These are phyloP conservation scores for Podarcis siculus DNA, from an alignment of 2,797 vertebrate genomes.

Conservation along the genomic window DNA sequence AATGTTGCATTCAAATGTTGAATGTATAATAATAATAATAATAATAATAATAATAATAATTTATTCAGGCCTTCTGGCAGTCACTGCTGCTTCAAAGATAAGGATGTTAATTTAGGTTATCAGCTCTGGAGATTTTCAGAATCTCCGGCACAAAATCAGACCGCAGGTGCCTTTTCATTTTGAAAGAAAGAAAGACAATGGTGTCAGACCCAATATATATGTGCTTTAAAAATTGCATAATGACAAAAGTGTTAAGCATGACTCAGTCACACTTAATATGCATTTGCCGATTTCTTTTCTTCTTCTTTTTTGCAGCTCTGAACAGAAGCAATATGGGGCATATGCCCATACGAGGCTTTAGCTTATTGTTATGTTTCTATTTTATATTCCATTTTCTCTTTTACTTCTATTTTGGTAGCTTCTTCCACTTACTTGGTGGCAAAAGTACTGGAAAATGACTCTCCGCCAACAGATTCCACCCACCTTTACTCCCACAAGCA, in stretches of 20 bases:
- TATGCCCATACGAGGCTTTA: not conserved
- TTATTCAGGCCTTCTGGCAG: no score
- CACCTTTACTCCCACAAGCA: conserved; percentile 30
- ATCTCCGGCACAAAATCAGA: not conserved
- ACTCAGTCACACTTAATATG: not conserved
- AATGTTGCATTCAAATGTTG: not conserved
- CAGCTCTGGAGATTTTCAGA: not conserved
- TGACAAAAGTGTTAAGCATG: not conserved
- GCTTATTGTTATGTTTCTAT: not conserved
- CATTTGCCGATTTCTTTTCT: not conserved
- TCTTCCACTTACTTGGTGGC: not conserved
- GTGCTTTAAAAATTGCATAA: not conserved
- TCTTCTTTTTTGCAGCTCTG: not conserved
- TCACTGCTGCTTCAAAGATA: not conserved
- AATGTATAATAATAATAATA: not conserved
- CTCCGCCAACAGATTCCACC: conserved; percentile 6
- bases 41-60: not conserved
- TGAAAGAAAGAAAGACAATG: not conserved
- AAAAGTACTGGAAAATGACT: conserved; percentile 4
- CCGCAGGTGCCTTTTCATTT: not conserved
- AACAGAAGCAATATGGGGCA: not conserved
- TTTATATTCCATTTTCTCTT: conserved; percentile 10
- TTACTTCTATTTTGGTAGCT: not conserved
- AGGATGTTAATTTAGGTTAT: not conserved
- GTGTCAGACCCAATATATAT: not conserved